phyloP scores from a whole-genome alignment of 2,113 vertebrate genomes.

The Limanda limanda region DNA sequence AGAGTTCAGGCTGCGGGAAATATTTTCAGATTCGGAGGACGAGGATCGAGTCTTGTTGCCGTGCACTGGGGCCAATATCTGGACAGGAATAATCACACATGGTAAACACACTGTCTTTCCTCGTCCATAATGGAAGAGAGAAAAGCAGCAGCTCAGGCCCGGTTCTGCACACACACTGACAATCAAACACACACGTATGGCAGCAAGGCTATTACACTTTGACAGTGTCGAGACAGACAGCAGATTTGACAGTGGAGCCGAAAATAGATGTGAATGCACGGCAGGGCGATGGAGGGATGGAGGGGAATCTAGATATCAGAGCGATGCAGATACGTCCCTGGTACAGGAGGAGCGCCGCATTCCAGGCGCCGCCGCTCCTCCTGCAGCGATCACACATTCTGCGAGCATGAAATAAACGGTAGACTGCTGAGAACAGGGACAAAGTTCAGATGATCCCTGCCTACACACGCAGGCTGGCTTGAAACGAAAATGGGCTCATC shows the following conservation, averaged over 20 bases:
- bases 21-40: background rate
- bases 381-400: background rate
- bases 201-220: slow-evolving; percentile 67
- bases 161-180: slow-evolving; percentile 1
- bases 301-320: slow-evolving; percentile 65
- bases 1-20: background rate
- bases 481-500: background rate
- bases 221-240: slow-evolving; percentile 65
- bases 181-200: slow-evolving; percentile 7
- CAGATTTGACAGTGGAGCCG: slow-evolving; percentile 76
- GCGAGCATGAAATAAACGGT: background rate
- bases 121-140: background rate
- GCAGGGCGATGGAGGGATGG: slow-evolving; percentile 53
- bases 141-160: background rate
- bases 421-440: background rate
- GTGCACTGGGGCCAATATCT: background rate
- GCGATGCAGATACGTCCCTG: slow-evolving; percentile 38
- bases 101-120: background rate
- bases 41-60: background rate
- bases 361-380: slow-evolving; percentile 24
- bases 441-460: background rate
- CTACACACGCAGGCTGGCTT: background rate
- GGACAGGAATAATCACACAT: background rate
- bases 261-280: slow-evolving; percentile 69
- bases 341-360: slow-evolving; percentile 22